Evolutionary conservation across 1,140 invertebrate genomes (phyloP), one percentile per base, ranked within the genome.

Genomic region (Tetramorium parvispinum): DNA sequence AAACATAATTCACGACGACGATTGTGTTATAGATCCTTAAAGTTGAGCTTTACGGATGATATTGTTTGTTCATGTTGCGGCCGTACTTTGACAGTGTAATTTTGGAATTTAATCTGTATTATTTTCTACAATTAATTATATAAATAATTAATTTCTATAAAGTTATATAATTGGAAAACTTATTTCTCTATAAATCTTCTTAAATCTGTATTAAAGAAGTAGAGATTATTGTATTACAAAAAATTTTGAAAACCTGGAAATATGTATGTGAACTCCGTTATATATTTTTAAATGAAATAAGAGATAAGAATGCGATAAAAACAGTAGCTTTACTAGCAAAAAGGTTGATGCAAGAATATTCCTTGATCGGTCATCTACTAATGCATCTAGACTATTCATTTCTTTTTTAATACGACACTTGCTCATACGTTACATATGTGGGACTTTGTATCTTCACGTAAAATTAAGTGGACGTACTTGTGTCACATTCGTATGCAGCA

Each of bases 231-330:
- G 1, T 21, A 49, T 49, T 46, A 16, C 2, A 8, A 49, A 70
- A 46, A 70, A 27, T 11, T 46, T 7, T 13, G 10, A 46, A 46
- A 46, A 46, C 32, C 32, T 68, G 2, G 0, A 68, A 46, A 68
- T 46, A 11, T 13, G 3, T 51, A 0, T 51, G 5, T 18, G 16
- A 43, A 1, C 2, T 2, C 1, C 11, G 24, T 3, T 16, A 49
- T 68, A 18, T 51, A 61, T 3, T 71, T 71, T 73, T 37, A 55
- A 32, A 53, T 37, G 21, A 75, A 37, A 75, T 57, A 75, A 57
- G 13, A 57, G 6, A 55, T 55, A 53, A 32, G 7, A 71, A 32
- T 18, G 5, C 7, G 4, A 55, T 27, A 16, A 57, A 57, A 43
- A 21, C 1, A 37, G 1, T 55, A 37, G 37, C 1, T 75, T 40